Percentiles rank a stretch among this genome's conserved stretches.
Evolutionary conservation across 1,140 invertebrate genomes (phyloP).

Genomic region (Diprion similis): DNA sequence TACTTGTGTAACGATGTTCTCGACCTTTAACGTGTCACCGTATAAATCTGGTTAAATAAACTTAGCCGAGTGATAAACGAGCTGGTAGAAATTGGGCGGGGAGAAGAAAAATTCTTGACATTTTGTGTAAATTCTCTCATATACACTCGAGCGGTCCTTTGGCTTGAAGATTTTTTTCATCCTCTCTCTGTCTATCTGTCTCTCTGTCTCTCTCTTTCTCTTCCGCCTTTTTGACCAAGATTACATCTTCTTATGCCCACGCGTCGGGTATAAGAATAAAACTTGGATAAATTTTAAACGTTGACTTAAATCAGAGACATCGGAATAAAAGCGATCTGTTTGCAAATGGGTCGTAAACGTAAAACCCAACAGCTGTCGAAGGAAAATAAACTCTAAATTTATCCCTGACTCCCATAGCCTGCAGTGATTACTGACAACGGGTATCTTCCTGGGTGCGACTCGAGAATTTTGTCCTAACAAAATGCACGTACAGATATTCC

Average conservation of each 20-base stretch:
- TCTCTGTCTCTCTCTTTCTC: neutral
- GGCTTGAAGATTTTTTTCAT: too few species aligned
- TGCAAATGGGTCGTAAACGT: constrained; percentile 52
- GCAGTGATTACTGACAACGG: neutral
- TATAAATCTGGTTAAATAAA: neutral
- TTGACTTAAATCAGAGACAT: constrained; percentile 15
- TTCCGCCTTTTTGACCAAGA: neutral
- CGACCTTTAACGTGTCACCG: too few species aligned
- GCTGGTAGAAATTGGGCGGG: neutral
- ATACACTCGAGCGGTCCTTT: too few species aligned
- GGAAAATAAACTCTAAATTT: constrained; percentile 57
- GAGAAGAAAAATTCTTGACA: neutral
- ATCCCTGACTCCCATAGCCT: constrained; percentile 25
- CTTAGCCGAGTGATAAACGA: neutral
- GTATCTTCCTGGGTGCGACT: too few species aligned
- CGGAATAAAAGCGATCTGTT: constrained; percentile 49
- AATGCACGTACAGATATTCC: too few species aligned
- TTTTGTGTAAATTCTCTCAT: too few species aligned
- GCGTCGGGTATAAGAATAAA: neutral
- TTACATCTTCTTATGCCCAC: neutral
- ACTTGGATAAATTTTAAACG: neutral
- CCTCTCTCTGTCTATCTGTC: too few species aligned
- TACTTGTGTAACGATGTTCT: too few species aligned
- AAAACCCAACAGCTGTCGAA: constrained; percentile 56
- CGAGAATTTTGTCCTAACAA: too few species aligned